These are phyloP conservation scores for Dorcus hopei DNA, from an alignment of 2,888 invertebrate species.

Conservation along the genomic window DNA sequence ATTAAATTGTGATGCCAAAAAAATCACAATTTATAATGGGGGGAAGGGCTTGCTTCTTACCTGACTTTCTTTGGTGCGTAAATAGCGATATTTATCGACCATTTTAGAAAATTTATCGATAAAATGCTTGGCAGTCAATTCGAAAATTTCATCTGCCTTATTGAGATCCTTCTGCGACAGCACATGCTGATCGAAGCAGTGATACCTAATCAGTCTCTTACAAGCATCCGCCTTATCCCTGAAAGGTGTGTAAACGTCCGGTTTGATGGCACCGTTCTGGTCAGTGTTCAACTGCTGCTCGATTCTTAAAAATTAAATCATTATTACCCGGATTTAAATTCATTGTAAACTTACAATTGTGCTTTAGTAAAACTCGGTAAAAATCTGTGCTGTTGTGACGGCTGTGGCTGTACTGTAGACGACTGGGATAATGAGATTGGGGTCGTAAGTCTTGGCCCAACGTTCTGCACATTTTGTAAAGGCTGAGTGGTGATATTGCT, in stretches of 20 bases:
- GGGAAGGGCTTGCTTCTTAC: conserved; percentile 48
- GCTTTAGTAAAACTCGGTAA: conserved; percentile 42
- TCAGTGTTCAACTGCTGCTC: conserved; percentile 73
- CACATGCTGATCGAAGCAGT: conserved; percentile 68
- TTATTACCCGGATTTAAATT: conserved; percentile 5
- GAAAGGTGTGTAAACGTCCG: conserved; percentile 72
- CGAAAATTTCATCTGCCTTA: conserved; percentile 69
- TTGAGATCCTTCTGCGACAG: conserved; percentile 61
- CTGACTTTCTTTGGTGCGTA: conserved; percentile 75
- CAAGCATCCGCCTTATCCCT: conserved; percentile 70
- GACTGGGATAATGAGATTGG: conserved; percentile 18
- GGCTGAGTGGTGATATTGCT: background rate
- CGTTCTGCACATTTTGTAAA: background rate
- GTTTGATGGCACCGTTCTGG: conserved; percentile 69
- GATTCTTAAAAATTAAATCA: conserved; percentile 54
- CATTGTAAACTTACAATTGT: conserved; percentile 36
- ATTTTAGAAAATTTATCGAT: conserved; percentile 68
- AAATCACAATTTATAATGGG: no score
- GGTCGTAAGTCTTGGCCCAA: conserved; percentile 8
- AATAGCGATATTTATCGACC: conserved; percentile 69
- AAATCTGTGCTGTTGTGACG: conserved; percentile 30
- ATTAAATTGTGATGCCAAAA: no score
- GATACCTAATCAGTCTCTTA: conserved; percentile 71
- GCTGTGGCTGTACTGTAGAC: conserved; percentile 31
- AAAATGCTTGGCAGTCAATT: conserved; percentile 64